Percentiles rank a stretch among this genome's conserved stretches.
These are phyloP conservation scores for Parasteatoda lunata DNA, from an alignment of 2,888 invertebrate genomes.

Conservation along the genomic window DNA sequence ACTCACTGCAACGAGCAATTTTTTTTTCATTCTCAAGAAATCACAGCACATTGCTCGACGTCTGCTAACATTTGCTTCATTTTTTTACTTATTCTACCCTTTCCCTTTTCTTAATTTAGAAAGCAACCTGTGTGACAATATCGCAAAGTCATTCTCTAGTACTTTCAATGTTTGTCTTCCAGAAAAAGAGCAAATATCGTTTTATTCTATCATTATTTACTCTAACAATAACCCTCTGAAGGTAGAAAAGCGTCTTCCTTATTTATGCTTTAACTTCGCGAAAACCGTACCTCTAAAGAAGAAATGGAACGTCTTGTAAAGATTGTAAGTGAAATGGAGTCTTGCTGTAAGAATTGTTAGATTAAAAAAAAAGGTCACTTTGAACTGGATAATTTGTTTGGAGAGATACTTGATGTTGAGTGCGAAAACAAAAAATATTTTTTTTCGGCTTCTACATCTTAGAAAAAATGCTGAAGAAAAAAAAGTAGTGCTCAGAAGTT, in stretches of 20 bases:
- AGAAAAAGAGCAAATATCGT: neutral
- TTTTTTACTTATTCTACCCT: neutral
- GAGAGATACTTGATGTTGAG: too few relatives aligned
- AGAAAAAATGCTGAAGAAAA: too few relatives aligned
- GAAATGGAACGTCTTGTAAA: too few relatives aligned
- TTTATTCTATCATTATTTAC: neutral
- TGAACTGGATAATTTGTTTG: too few relatives aligned
- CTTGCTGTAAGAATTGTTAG: too few relatives aligned
- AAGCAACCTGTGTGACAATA: neutral
- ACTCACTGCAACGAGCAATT: neutral
- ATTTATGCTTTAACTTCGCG: too few relatives aligned
- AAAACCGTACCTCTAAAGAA: too few relatives aligned
- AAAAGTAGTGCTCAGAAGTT: too few relatives aligned
- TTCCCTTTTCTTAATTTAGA: neutral
- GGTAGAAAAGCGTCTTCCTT: neutral
- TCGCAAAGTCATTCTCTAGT: neutral
- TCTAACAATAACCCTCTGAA: neutral
- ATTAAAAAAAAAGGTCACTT: too few relatives aligned
- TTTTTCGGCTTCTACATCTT: too few relatives aligned
- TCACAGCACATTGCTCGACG: neutral
- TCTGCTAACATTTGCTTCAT: neutral
- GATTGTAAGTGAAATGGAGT: too few relatives aligned
- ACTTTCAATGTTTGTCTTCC: neutral
- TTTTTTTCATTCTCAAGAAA: neutral
- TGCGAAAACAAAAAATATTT: too few relatives aligned